phyloP scores from a whole-genome alignment of 2,113 vertebrate genomes.

The Mungos mungo region DNA sequence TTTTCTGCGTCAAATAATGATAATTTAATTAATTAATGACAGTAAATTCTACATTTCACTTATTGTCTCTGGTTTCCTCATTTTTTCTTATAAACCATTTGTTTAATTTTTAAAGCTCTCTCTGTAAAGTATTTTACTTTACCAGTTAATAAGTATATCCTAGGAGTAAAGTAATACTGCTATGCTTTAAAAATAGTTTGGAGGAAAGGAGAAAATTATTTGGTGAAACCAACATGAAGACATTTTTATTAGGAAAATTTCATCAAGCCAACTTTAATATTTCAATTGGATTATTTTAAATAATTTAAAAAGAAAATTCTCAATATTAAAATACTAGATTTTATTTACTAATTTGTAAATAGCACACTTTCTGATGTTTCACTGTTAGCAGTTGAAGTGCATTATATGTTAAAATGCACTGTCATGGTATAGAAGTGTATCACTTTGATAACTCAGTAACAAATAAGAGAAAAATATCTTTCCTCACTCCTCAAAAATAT shows the following conservation, averaged over 20 bases:
- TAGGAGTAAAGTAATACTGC: neutral
- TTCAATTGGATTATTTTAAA: neutral
- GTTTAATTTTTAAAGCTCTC: neutral
- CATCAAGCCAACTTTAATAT: neutral
- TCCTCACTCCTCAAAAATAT: neutral
- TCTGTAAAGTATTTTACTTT: neutral
- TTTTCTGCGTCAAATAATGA: neutral
- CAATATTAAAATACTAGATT: neutral
- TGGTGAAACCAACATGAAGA: neutral
- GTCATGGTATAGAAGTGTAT: neutral
- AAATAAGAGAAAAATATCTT: neutral
- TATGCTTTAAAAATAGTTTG: neutral
- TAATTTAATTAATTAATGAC: neutral
- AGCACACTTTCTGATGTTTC: neutral
- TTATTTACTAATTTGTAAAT: neutral
- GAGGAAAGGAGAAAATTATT: neutral
- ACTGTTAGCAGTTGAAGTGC: neutral
- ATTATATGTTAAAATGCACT: neutral
- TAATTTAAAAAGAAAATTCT: neutral
- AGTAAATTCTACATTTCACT: neutral
- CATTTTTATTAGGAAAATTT: neutral
- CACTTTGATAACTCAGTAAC: neutral
- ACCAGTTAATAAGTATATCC: neutral
- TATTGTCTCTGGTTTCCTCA: neutral
- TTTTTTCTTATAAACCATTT: neutral